phyloP scores from a whole-genome alignment of 2,888 invertebrate species.

The Latheticus oryzae region DNA sequence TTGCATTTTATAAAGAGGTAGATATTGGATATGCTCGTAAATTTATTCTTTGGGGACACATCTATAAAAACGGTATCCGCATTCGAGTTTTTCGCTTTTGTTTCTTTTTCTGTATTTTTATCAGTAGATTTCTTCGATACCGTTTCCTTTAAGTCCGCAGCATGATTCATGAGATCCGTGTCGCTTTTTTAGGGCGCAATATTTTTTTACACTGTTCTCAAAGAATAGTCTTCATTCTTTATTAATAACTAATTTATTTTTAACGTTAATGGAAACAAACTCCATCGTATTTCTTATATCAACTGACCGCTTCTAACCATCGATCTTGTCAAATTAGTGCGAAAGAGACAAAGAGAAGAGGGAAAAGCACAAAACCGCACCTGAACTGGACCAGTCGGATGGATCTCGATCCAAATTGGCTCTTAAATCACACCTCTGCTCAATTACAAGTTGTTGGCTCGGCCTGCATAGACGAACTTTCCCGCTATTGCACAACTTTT shows the following conservation, averaged over 20 bases:
- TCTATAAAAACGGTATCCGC: conserved; percentile 24
- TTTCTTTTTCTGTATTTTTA: conserved; percentile 19
- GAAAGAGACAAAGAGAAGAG: conserved; percentile 2
- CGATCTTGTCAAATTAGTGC: conserved; percentile 25
- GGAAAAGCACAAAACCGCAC: conserved; percentile 28
- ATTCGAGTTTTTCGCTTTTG: conserved; percentile 17
- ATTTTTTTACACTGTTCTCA: no score
- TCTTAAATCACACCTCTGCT: conserved; percentile 49
- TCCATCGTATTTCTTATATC: conserved; percentile 8
- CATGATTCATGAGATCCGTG: conserved; percentile 35
- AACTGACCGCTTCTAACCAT: conserved; percentile 17
- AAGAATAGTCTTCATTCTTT: neutral
- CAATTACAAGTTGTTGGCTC: conserved; percentile 43
- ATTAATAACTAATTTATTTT: conserved; percentile 6
- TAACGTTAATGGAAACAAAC: no score
- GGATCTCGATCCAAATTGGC: conserved; percentile 48
- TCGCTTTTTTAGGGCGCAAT: no score
- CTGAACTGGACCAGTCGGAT: conserved; percentile 37
- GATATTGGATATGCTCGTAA: conserved; percentile 16
- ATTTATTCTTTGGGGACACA: conserved; percentile 18
- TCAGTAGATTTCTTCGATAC: conserved; percentile 22
- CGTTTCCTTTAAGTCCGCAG: conserved; percentile 24
- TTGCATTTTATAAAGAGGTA: conserved; percentile 24
- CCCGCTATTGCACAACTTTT: conserved; percentile 39
- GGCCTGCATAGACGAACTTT: conserved; percentile 23